Evolutionary conservation across 2,797 vertebrate genomes (phyloP).

Genomic region (Cossypha niveicapilla): DNA sequence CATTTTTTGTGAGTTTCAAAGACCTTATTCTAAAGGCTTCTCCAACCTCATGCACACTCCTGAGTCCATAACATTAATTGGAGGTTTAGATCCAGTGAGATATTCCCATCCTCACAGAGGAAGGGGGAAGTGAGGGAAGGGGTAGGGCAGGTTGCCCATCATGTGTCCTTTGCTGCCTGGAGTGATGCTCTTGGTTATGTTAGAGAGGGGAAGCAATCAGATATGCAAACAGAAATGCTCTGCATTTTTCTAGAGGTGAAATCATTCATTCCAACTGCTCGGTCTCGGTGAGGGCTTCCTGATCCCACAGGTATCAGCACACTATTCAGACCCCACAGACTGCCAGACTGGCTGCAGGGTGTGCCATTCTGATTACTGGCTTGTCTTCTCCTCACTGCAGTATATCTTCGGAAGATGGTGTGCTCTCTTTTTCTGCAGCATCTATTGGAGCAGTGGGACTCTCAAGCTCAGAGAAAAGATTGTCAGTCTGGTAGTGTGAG

Average conservation of each 20-base stretch:
- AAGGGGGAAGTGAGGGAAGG: not conserved
- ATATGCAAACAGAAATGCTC: not conserved
- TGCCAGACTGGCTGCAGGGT: not conserved
- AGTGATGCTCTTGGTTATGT: not conserved
- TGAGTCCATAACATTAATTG: not conserved
- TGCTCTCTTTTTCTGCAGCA: not conserved
- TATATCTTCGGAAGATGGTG: not conserved
- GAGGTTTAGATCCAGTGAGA: not conserved
- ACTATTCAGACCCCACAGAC: not conserved
- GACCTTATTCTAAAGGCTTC: not conserved
- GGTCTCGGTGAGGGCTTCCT: not conserved
- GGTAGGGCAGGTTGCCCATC: not conserved
- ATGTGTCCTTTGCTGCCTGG: not conserved
- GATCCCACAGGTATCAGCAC: not conserved
- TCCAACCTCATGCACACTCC: not conserved
- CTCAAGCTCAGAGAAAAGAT: not conserved
- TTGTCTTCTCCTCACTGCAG: not conserved
- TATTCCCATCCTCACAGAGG: not conserved
- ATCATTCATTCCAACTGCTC: not conserved
- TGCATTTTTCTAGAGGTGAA: not conserved
- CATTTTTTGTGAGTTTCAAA: not conserved
- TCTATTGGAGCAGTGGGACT: not conserved
- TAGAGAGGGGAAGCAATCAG: not conserved
- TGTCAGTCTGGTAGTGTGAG: fast-evolving
- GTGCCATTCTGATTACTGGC: not conserved